Evolutionary conservation across 2,888 invertebrate species (phyloP).

Genomic region (Leistus spinibarbis): DNA sequence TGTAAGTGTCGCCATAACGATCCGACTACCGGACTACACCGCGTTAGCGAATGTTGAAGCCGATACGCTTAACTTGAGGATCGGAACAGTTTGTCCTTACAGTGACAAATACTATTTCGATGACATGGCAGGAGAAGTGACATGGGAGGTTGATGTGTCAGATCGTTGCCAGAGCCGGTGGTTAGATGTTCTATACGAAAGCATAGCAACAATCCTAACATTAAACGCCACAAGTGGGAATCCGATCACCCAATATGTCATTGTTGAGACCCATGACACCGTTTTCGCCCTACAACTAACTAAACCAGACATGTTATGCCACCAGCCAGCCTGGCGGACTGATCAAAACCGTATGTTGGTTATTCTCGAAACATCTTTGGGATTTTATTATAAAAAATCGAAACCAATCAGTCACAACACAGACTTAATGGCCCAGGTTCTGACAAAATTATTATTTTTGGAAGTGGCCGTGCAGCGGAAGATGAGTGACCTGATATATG

Average conservation of each 20-base stretch:
- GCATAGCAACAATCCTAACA: no score
- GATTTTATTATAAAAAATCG: conserved; percentile 9
- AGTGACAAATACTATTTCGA: conserved; percentile 6
- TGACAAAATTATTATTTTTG: no score
- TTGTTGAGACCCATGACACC: not conserved
- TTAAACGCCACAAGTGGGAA: not conserved
- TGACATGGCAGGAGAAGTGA: conserved; percentile 7
- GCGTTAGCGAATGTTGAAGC: not conserved
- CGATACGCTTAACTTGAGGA: not conserved
- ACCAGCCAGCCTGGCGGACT: not conserved
- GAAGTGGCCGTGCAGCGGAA: conserved; percentile 12
- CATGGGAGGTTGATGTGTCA: not conserved
- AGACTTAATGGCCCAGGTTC: conserved; percentile 24
- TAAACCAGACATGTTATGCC: not conserved
- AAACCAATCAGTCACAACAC: conserved; percentile 8
- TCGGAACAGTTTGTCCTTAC: not conserved
- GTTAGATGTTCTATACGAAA: conserved; percentile 20
- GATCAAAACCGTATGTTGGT: not conserved
- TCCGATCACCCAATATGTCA: not conserved
- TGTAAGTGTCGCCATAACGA: not conserved
- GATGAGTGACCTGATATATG: conserved; percentile 14
- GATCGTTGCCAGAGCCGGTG: not conserved
- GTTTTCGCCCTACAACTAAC: not conserved
- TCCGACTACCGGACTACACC: conserved; percentile 2
- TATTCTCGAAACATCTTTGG: not conserved